These are phyloP conservation scores for Acanthochromis polyacanthus DNA, from an alignment of 2,113 vertebrate species.

Conservation along the genomic window DNA sequence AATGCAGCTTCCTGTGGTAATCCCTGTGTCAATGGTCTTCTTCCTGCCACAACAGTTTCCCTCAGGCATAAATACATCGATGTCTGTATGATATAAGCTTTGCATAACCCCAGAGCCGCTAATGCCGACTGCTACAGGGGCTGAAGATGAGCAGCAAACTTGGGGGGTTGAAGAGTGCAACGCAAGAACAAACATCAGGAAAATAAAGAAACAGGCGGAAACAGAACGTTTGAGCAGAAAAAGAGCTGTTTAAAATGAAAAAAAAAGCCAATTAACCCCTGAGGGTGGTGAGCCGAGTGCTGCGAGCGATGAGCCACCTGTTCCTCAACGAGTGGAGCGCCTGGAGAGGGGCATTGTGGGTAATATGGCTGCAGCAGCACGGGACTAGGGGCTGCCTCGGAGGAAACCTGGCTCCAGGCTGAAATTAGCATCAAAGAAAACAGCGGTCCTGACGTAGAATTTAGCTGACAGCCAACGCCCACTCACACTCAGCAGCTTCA, in stretches of 20 bases:
- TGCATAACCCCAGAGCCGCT: constrained; percentile 50
- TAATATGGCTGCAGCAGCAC: constrained; percentile 1
- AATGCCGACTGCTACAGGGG: not conserved
- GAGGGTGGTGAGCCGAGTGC: constrained; percentile 11
- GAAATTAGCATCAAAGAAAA: constrained; percentile 72
- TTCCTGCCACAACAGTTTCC: constrained; percentile 51
- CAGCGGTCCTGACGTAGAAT: constrained; percentile 70
- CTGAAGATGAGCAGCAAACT: constrained; percentile 19
- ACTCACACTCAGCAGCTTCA: constrained; percentile 55
- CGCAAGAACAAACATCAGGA: not conserved
- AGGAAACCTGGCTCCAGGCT: constrained; percentile 57
- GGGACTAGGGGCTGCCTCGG: constrained; percentile 32
- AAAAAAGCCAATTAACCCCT: not conserved
- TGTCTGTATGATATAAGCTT: constrained; percentile 59
- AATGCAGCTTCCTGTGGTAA: constrained; percentile 57
- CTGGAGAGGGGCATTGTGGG: constrained; percentile 5
- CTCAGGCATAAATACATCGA: constrained; percentile 44
- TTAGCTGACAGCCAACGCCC: constrained; percentile 74
- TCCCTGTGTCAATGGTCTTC: constrained; percentile 49
- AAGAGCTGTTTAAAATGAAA: constrained; percentile 22
- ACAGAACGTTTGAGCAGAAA: not conserved
- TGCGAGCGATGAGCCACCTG: constrained; percentile 39
- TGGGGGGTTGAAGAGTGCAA: not conserved
- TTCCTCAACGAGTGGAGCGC: constrained; percentile 17
- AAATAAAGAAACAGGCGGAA: constrained; percentile 6